Evolutionary conservation across 1,140 invertebrate genomes (phyloP).

Genomic region (Tyrophagus putrescentiae): DNA sequence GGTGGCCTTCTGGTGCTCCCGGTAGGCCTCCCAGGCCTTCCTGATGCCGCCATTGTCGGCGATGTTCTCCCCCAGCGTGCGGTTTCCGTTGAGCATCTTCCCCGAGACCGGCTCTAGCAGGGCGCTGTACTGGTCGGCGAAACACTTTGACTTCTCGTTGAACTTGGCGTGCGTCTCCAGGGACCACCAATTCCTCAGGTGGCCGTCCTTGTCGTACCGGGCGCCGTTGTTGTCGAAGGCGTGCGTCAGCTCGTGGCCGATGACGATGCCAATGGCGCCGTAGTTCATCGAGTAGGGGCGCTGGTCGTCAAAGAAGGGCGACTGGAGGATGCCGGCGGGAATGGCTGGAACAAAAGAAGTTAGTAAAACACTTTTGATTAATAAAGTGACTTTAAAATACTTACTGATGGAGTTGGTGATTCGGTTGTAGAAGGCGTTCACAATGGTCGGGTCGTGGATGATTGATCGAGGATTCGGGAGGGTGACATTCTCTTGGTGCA

Average conservation of each 20-base stretch:
- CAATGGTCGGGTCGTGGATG: no score
- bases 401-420: no score
- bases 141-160: no score
- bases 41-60: slow-evolving; percentile 47
- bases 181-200: no score
- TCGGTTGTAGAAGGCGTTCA: no score
- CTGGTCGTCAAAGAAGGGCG: slow-evolving; percentile 33
- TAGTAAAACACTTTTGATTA: no score
- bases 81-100: slow-evolving; percentile 35
- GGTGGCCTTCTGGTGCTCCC: slow-evolving; percentile 26
- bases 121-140: no score
- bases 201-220: slow-evolving; percentile 64
- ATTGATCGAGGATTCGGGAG: no score
- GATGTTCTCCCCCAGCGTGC: slow-evolving; percentile 39
- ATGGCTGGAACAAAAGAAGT: slow-evolving; percentile 25
- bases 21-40: slow-evolving; percentile 37
- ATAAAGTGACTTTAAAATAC: background rate
- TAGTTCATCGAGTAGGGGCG: slow-evolving; percentile 34
- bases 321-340: slow-evolving; percentile 34
- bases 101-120: no score
- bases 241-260: slow-evolving; percentile 33
- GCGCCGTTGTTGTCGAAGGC: slow-evolving; percentile 26
- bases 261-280: slow-evolving; percentile 34
- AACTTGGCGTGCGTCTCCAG: no score
- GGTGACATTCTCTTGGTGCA: no score